phyloP scores from a whole-genome alignment of 2,888 invertebrate species.

The Anthophora plumipes region DNA sequence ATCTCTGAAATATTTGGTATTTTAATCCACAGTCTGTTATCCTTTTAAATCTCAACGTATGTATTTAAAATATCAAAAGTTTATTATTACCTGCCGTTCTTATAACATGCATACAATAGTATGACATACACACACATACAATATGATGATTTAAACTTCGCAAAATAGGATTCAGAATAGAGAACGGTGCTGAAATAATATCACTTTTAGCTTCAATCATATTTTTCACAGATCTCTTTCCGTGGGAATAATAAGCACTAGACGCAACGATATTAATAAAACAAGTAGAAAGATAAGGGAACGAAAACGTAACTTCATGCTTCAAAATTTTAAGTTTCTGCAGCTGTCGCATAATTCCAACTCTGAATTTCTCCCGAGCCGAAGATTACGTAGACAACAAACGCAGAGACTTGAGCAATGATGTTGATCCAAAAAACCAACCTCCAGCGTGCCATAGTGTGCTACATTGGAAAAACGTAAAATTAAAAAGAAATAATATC shows the following conservation, averaged over 20 bases:
- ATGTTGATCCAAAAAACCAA: constrained; percentile 78
- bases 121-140: not conserved
- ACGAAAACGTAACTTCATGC: not conserved
- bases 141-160: not conserved
- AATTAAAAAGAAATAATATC: constrained; percentile 2
- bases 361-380: constrained; percentile 81
- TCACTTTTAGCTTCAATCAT: too few species aligned
- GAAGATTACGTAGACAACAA: constrained; percentile 73
- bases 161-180: too few species aligned
- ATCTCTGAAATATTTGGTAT: too few species aligned
- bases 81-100: not conserved
- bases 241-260: not conserved
- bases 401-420: constrained; percentile 75
- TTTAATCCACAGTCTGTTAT: too few species aligned
- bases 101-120: not conserved
- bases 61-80: not conserved
- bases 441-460: constrained; percentile 79
- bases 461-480: constrained; percentile 66
- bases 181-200: too few species aligned
- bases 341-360: constrained; percentile 76
- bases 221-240: too few species aligned
- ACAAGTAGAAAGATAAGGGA: too few species aligned
- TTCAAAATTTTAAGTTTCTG: not conserved
- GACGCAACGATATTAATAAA: not conserved
- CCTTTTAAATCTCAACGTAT: too few species aligned